A percentile compares a stretch with the other conserved stretches of the same genome.
These are phyloP conservation scores for Rhea pennata DNA, from an alignment of 2,113 vertebrate genomes.

Conservation along the genomic window DNA sequence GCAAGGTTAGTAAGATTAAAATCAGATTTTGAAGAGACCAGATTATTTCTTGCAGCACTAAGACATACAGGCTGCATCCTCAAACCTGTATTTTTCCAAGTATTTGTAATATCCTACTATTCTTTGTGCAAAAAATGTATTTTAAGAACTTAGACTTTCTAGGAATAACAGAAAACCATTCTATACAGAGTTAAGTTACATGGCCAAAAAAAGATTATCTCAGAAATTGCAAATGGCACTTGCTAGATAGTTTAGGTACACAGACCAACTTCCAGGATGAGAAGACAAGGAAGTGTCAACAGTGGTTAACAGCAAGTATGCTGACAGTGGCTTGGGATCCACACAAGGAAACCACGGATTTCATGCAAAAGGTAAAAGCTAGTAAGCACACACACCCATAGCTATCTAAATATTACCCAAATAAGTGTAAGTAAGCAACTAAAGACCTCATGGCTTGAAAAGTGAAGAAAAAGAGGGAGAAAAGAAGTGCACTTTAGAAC, in stretches of 20 bases:
- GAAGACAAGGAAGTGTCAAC: neutral
- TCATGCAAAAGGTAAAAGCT: neutral
- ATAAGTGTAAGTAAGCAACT: neutral
- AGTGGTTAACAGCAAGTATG: neutral
- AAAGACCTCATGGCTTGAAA: neutral
- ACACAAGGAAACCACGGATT: neutral
- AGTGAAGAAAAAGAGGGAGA: neutral
- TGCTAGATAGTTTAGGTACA: neutral
- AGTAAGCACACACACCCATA: neutral
- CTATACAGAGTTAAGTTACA: neutral
- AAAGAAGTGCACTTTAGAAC: neutral
- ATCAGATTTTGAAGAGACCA: neutral
- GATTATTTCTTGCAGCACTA: neutral
- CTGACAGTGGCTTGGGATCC: neutral
- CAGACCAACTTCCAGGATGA: neutral
- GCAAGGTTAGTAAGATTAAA: conserved; percentile 56
- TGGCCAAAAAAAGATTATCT: neutral
- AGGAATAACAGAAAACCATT: neutral
- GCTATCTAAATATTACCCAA: neutral
- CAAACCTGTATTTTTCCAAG: neutral
- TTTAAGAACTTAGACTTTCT: neutral
- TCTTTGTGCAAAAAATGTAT: neutral
- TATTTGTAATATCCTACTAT: neutral
- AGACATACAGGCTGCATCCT: neutral
- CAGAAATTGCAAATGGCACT: neutral